Evolutionary conservation across 2,113 vertebrate species (phyloP), one percentile per base, ranked within the genome.

Genomic region (Trinectes maculatus): DNA sequence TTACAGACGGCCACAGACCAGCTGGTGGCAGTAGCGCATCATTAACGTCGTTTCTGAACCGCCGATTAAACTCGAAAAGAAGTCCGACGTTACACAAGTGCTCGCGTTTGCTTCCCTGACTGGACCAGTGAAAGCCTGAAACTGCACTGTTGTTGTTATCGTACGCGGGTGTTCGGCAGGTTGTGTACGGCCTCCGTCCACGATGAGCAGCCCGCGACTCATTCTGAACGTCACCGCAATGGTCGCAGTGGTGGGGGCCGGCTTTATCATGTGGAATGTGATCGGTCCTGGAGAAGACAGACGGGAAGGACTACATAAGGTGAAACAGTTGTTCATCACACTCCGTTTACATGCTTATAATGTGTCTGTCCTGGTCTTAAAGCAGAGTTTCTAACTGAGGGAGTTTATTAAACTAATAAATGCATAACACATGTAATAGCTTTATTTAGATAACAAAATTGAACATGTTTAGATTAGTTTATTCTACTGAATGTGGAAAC

Each of bases 231-330:
- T 61, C 26, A 0, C 21, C 0, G 62, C 8, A 2, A 4, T 83
- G 31, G 2, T 63, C 1, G 79, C 15, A 0, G 1, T 44, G 0
- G 0, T 84, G 21, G 74, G 77, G 5, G 0, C 61, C 16, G 89
- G 89, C 0, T 85, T 60, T 5, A 83, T 53, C 8, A 46, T 68
- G 74, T 93, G 89, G 90, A 6, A 34, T 0, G 6, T 83, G 0
- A 77, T 92, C 0, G n/a, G 62, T 8, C 89, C 92, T 0, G 86
- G 74, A 53, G 87, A 91, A 4, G 79, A 90, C 0, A 46, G 65
- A 12, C 67, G 71, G 25, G 86, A 1, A 24, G 84, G 89, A 16
- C 37, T 85, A 15, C 3, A 89, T 12, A 88, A 88, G 92, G 91
- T 90, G 77, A 74, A 1, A 3, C n/a, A 19, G 39, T n/a, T n/a